Conservation (phyloP, 2,797 vertebrate genomes). For the Ctenochaetus hawaiiensis region DNA sequence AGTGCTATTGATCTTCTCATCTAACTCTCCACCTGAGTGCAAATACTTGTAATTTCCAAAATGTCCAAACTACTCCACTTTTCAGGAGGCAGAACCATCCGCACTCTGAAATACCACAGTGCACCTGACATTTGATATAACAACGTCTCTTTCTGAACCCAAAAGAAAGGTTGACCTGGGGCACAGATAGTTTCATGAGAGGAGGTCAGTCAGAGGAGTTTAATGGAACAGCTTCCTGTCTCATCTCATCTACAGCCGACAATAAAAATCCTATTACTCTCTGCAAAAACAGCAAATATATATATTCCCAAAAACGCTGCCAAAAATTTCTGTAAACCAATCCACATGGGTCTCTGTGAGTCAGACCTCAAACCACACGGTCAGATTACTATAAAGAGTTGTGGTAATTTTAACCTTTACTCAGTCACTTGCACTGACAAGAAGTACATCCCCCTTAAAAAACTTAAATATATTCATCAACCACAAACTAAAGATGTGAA, state of each 20-base stretch:
- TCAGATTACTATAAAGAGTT: too few species aligned
- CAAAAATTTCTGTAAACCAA: background rate
- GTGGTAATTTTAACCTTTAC: too few species aligned
- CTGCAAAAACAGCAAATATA: too few species aligned
- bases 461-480: too few species aligned
- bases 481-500: background rate
- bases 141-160: background rate
- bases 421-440: background rate
- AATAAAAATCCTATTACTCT: too few species aligned
- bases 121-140: background rate
- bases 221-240: slow-evolving; percentile 5
- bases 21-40: background rate
- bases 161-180: background rate
- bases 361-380: background rate
- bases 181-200: background rate
- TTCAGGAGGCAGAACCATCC: background rate
- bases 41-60: background rate
- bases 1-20: background rate
- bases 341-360: background rate
- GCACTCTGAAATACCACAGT: background rate
- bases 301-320: background rate
- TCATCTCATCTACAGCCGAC: background rate
- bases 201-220: background rate
- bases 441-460: background rate
- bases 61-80: slow-evolving; percentile 8